Evolutionary conservation across 2,797 vertebrate species (phyloP), one percentile per base, ranked within the genome.

Genomic region (Chiropotes sagulatus): DNA sequence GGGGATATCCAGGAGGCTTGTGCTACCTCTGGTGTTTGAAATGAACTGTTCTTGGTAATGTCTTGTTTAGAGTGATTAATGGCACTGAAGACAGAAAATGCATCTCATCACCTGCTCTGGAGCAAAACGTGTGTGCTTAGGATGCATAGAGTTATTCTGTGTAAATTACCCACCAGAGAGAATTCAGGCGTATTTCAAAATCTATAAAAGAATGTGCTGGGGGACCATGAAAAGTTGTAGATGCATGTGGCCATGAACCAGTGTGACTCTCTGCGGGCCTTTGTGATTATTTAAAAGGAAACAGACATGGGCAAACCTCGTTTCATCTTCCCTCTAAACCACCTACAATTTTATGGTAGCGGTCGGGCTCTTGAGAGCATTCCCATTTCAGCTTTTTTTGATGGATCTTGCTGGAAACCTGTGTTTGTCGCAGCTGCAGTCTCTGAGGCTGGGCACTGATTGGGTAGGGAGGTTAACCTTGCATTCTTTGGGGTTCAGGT

Each of bases 231-330:
- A 22, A 39, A 14, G 75, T 28, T n/a, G 7, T 36, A 10, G n/a
- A 4, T 39, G 13, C 5, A 1, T 1, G 79, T 11, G 67, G 22
- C 82, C 44, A 10, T 30, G 48, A 14, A 4, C 78, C 22, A 0
- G 1, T 3, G 72, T 9, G 13, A 33, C 8, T 70, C 86, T 72
- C n/a, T 0, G 4, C 7, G 5, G 79, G 30, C 80, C 39, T 72
- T 7, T 39, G 48, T n/a, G 28, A 67, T 26, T 46, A 26, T 46
- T 46, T 73, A 13, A 64, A 57, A 73, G 92, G 75, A 90, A 85
- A n/a, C 11, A 17, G 91, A 50, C 12, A 0, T 0, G 7, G 24
- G 57, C n/a, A 46, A 15, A 3, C 14, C 64, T 52, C 0, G 1
- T 67, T 26, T 41, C 19, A 0, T 26, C 20, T 26, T 61, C 44